phyloP scores from a whole-genome alignment of 2,888 invertebrate genomes.

The Nebria salina region DNA sequence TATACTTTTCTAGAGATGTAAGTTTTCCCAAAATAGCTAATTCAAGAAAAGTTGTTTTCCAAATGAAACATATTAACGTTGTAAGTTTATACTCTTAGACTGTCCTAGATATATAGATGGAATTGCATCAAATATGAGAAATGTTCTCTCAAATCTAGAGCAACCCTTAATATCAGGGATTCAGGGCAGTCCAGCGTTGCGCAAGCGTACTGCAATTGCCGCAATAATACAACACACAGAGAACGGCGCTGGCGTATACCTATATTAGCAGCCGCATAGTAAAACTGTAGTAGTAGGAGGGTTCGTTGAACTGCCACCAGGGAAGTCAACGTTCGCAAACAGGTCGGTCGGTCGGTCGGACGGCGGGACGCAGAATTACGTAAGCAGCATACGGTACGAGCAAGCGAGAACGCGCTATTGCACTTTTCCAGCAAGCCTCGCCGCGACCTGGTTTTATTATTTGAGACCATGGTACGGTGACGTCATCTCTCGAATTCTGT shows the following conservation, averaged over 20 bases:
- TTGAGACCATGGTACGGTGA: constrained; percentile 36
- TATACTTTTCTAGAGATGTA: background rate
- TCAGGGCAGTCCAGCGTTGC: background rate
- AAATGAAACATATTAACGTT: background rate
- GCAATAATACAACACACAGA: background rate
- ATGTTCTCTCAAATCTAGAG: background rate
- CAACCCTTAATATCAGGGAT: background rate
- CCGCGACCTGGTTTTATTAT: constrained; percentile 39
- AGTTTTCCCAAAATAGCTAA: background rate
- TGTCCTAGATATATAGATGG: too few species aligned
- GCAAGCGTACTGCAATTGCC: background rate
- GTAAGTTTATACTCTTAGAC: background rate
- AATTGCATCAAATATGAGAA: too few species aligned
- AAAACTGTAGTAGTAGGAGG: constrained; percentile 6
- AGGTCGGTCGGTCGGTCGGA: constrained; percentile 36
- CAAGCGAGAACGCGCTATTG: constrained; percentile 18
- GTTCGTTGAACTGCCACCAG: constrained; percentile 38
- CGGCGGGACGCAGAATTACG: constrained; percentile 30
- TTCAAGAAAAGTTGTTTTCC: background rate
- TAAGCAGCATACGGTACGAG: constrained; percentile 20
- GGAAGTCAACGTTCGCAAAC: constrained; percentile 46
- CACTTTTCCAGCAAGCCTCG: constrained; percentile 32
- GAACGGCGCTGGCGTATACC: constrained; percentile 1
- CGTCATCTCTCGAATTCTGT: constrained; percentile 41
- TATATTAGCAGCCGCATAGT: background rate